phyloP scores from a whole-genome alignment of 2,113 vertebrate genomes.

The Zapornia atra region DNA sequence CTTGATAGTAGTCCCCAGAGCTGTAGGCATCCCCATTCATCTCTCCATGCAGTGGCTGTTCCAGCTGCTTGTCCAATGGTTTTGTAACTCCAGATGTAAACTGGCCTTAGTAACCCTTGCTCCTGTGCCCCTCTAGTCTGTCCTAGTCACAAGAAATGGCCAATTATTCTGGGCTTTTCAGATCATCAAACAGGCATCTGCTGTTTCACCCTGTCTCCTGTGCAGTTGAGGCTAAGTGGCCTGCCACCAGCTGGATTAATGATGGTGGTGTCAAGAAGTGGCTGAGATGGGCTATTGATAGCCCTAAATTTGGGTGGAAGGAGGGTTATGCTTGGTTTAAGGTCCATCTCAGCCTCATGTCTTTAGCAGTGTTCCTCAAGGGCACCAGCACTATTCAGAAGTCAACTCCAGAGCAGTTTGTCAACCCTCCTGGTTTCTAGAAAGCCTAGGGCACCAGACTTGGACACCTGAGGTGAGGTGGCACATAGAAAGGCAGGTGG shows the following conservation, averaged over 20 bases:
- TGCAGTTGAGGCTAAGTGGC: neutral
- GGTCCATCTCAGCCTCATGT: neutral
- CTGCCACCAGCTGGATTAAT: neutral
- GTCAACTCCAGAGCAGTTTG: neutral
- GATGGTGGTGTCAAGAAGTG: neutral
- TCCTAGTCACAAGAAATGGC: neutral
- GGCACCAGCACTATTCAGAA: neutral
- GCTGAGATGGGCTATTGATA: neutral
- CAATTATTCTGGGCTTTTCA: neutral
- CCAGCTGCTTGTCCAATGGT: neutral
- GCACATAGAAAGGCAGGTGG: neutral
- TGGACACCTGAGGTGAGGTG: neutral
- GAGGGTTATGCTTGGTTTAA: neutral
- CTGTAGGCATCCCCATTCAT: neutral
- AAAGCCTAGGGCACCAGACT: neutral
- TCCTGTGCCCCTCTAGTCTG: neutral
- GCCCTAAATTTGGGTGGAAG: neutral
- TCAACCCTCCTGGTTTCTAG: neutral
- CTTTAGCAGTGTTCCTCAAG: neutral
- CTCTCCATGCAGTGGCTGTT: neutral
- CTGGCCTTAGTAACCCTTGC: neutral
- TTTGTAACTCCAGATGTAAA: neutral
- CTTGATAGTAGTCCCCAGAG: neutral
- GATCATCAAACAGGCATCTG: neutral
- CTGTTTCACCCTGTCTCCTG: neutral